Percentiles rank a stretch among this genome's conserved stretches.
Evolutionary conservation across 1,140 invertebrate genomes (phyloP).

Genomic region (Trachymyrmex septentrionalis): DNA sequence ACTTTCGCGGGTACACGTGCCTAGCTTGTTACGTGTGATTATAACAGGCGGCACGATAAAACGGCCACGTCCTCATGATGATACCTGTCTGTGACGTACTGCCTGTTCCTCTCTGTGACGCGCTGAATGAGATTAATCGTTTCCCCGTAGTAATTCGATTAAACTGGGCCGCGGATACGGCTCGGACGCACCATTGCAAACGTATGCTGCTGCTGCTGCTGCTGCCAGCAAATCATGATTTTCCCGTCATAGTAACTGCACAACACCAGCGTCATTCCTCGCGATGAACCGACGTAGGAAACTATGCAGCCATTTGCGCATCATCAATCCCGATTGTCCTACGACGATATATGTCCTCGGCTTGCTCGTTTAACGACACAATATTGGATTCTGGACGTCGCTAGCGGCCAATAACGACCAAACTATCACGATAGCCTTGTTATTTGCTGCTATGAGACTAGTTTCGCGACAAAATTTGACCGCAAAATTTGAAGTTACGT

Average conservation of each 20-base stretch:
- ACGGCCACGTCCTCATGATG: conserved; percentile 44
- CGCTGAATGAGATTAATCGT: conserved; percentile 68
- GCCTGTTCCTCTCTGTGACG: neutral
- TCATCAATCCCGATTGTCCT: conserved; percentile 71
- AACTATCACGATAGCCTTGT: conserved; percentile 32
- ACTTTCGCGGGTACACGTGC: conserved; percentile 9
- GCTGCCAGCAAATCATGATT: conserved; percentile 73
- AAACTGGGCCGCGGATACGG: conserved; percentile 49
- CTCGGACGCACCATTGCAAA: conserved; percentile 20
- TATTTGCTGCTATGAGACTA: conserved; percentile 1
- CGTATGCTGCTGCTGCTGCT: conserved; percentile 31
- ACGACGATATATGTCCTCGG: conserved; percentile 35
- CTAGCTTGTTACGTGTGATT: conserved; percentile 10
- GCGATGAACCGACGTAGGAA: conserved; percentile 43
- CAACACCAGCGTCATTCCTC: conserved; percentile 48
- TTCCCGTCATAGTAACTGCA: conserved; percentile 47
- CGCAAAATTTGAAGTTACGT: conserved; percentile 9
- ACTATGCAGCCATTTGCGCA: conserved; percentile 67
- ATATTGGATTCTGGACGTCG: conserved; percentile 48
- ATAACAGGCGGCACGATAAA: conserved; percentile 39
- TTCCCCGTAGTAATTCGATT: conserved; percentile 70
- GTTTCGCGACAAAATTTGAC: conserved; percentile 18
- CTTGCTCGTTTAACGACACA: conserved; percentile 59
- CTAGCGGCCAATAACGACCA: conserved; percentile 43
- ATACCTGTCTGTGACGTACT: conserved; percentile 17